Evolutionary conservation across 2,888 invertebrate species (phyloP).

Genomic region (Thereva unica): DNA sequence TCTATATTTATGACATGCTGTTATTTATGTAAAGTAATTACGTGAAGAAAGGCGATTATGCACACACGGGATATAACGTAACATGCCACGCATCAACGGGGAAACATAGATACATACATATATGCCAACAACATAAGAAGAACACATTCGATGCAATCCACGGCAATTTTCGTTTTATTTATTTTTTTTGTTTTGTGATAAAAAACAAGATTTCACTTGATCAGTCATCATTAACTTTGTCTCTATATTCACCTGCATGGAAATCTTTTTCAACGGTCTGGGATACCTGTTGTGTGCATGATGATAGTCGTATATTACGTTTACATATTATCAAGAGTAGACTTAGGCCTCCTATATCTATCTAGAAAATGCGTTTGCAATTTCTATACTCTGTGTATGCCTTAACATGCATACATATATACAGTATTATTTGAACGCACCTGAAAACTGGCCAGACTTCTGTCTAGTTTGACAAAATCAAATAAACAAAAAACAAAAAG

Average conservation of each 20-base stretch:
- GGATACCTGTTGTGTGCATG: constrained; percentile 8
- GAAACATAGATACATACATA: neutral
- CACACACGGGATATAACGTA: constrained; percentile 17
- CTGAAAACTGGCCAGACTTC: no score
- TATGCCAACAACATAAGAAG: neutral
- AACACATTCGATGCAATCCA: neutral
- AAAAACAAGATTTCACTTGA: constrained; percentile 35
- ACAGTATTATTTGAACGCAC: no score
- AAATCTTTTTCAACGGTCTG: neutral
- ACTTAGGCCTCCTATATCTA: no score
- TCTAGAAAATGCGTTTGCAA: no score
- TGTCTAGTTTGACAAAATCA: no score
- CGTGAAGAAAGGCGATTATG: constrained; percentile 28
- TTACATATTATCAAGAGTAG: no score
- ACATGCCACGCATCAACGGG: constrained; percentile 10
- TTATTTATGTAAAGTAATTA: constrained; percentile 30
- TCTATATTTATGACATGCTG: constrained; percentile 23
- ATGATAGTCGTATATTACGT: no score
- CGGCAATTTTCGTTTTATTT: constrained; percentile 1
- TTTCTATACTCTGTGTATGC: no score
- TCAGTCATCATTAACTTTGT: constrained; percentile 30
- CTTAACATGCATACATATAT: no score
- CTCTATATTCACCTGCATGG: constrained; percentile 12
- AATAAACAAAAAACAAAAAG: no score
- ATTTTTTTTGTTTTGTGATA: constrained; percentile 13